These are phyloP conservation scores for Pteronura brasiliensis DNA, from an alignment of 2,113 vertebrate genomes.

Conservation along the genomic window DNA sequence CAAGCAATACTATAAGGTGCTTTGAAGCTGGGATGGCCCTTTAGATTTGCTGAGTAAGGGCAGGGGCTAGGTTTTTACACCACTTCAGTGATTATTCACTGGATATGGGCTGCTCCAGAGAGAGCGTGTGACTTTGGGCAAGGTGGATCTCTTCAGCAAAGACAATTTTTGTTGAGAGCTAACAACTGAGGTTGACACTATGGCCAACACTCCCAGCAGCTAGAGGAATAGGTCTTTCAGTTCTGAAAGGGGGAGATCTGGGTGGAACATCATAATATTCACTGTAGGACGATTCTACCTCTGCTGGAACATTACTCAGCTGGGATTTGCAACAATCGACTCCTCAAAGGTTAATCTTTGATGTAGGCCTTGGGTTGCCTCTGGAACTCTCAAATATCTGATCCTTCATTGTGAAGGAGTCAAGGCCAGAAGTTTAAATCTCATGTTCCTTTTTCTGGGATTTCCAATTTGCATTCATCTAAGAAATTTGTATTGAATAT, in stretches of 20 bases:
- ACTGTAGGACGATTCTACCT: neutral
- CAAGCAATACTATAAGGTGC: neutral
- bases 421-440: neutral
- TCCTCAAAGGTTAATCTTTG: neutral
- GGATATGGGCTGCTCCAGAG: neutral
- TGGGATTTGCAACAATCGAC: neutral
- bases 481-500: neutral
- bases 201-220: neutral
- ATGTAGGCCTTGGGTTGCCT: neutral
- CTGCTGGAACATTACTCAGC: neutral
- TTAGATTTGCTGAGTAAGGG: neutral
- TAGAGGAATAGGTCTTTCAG: neutral
- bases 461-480: neutral
- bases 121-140: neutral
- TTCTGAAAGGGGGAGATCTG: neutral
- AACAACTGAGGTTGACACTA: neutral
- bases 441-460: neutral
- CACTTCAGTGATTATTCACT: neutral
- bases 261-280: neutral
- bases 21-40: neutral
- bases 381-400: neutral
- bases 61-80: neutral
- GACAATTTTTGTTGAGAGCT: neutral
- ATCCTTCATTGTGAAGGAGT: neutral
- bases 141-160: neutral